Evolutionary conservation across 1,140 invertebrate species (phyloP), one percentile per base, ranked within the genome.

Genomic region (Drosophila melanica): DNA sequence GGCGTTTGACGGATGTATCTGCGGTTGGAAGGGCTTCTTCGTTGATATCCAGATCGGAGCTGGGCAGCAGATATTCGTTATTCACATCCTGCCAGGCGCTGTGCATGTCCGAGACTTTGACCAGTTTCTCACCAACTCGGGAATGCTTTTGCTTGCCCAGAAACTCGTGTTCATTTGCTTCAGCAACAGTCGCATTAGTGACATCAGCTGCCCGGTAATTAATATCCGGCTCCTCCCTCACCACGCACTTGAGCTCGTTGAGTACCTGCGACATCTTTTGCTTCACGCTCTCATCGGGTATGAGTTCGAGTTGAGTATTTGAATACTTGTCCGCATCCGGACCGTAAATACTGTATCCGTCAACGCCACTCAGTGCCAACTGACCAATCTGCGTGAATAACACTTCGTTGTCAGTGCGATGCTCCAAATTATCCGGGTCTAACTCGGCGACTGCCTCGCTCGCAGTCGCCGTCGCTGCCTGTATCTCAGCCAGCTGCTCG

Each of bases 261-360:
- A 97, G 87, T 1, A 97, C 96, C 77, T 95, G 94, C 0, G 94
- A 95, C 96, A 97, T 97, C 86, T 93, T 94, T 75, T 96, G 94
- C 92, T 96, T 97, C 3, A 96, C 94, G 67, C 94, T 93, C 76
- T 96, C 94, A 70, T 95, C 93, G 1, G 95, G 94, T 75, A 95
- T 94, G 68, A 92, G 94, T n/a, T 67, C 71, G 33, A 23, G 41
- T 4, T 30, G 11, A 2, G 9, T 41, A 23, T 42, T n/a, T 0
- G 0, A 39, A 33, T 55, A 20, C 7, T 54, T 8, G 30, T 41
- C 33, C 20, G 27, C 8, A 20, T 18, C 7, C 18, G 47, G 12
- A 65, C 42, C 37, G n/a, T 18, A 20, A 53, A 54, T 14, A n/a
- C 45, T 35, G 8, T 73, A 60, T 8, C 41, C 51, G 5, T 64